phyloP scores from a whole-genome alignment of 1,140 invertebrate genomes.

The Metopolophium dirhodum region DNA sequence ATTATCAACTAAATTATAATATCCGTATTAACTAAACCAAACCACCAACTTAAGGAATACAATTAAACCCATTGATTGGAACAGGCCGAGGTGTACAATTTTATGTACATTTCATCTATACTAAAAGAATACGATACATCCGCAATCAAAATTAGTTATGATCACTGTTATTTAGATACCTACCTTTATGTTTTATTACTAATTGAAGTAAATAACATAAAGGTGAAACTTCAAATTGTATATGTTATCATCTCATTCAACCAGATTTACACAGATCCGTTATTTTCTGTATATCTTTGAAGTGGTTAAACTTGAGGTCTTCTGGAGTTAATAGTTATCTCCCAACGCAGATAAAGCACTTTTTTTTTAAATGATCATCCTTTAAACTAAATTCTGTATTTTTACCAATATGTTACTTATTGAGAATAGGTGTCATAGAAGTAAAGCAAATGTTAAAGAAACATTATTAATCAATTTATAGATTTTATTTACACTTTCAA shows the following conservation, averaged over 20 bases:
- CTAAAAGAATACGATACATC: neutral
- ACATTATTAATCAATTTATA: slow-evolving; percentile 30
- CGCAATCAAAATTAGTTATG: neutral
- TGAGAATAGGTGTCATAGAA: slow-evolving; percentile 7
- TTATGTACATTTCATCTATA: neutral
- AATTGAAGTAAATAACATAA: slow-evolving; percentile 16
- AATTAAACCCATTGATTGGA: neutral
- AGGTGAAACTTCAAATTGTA: neutral
- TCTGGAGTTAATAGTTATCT: slow-evolving; percentile 9
- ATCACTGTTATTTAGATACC: neutral
- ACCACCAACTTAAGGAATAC: neutral
- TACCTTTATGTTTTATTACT: slow-evolving; percentile 39
- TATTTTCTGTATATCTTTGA: slow-evolving; percentile 20
- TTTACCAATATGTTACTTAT: neutral
- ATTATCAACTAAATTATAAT: neutral
- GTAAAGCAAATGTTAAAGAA: slow-evolving; percentile 30
- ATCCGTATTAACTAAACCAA: neutral
- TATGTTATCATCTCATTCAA: neutral
- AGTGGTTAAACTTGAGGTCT: slow-evolving; percentile 34
- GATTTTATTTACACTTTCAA: slow-evolving; percentile 43
- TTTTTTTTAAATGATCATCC: neutral
- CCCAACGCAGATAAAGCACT: neutral
- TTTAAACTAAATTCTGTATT: neutral
- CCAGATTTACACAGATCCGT: neutral
- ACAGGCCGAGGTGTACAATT: neutral